Base-by-base conservation (phyloP, 2,888 invertebrate genomes). In the Endotricha flammealis region DNA sequence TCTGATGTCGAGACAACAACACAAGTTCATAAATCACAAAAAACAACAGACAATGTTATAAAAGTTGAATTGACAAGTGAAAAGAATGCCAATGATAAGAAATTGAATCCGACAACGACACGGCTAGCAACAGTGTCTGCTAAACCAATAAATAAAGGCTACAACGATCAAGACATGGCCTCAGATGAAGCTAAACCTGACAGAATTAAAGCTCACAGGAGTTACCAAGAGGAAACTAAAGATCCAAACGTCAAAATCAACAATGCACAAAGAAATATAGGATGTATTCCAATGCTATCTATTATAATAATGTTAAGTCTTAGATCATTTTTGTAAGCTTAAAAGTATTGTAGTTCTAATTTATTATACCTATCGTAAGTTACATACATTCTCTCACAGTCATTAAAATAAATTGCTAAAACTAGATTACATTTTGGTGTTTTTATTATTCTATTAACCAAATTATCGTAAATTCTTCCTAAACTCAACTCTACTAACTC, bases 111-210 rank as follows among this genome's bases (percentile, higher is more conserved):
- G 38, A 83, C 85, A 2, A 83, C 85, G 2, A 68, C 57, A n/a
- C 67, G 73, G 12, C 46, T 85, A 22, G 73, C 68, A n/a, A 82
- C 85, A 2, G 85, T 83, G 4, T 83, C 83, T 13, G 80, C 77
- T 7, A 83, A 80, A 16, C 81, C 83, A 1, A 41, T 64, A 12
- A 62, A 58, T 24, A 66, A 67, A 30, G 46, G 51, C 9, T 59
- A 47, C 31, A 54, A 73, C 28, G 73, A 76, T 31, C 60, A 58
- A 0, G 62, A 74, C 5, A 85, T 83, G 85, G 77, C 85, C 0
- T 75, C 83, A 0, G 85, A 83, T 54, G 78, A 85, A 51, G 85
- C 74, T 0, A 67, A 68, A 34, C 74, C 83, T n/a, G 81, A 81
- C 9, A 71, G 66, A 44, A 57, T 70, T 1, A 77, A 73, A 46